Conservation (phyloP, 2,113 vertebrate genomes). For the Silurus glanis region DNA sequence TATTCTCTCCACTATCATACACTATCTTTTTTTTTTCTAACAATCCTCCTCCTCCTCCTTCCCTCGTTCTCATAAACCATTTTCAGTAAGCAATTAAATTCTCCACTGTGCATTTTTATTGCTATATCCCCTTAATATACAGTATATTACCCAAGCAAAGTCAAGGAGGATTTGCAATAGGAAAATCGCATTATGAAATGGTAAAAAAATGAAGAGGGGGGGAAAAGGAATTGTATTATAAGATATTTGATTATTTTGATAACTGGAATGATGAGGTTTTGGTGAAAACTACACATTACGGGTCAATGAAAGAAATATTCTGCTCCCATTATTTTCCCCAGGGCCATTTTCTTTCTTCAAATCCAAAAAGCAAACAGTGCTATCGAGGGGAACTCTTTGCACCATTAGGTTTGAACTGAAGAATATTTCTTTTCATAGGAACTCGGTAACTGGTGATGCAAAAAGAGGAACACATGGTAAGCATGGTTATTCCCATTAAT, state of each 20-base stretch:
- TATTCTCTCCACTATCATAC: background rate
- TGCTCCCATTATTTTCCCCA: constrained; percentile 42
- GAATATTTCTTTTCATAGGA: constrained; percentile 23
- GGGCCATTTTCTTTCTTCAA: background rate
- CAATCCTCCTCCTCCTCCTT: background rate
- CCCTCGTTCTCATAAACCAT: background rate
- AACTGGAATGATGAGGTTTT: background rate
- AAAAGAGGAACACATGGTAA: background rate
- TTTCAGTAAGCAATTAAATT: constrained; percentile 49
- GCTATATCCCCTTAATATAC: constrained; percentile 51
- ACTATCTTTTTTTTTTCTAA: background rate
- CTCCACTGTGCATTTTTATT: constrained; percentile 57
- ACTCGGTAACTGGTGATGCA: constrained; percentile 12
- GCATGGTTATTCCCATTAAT: background rate
- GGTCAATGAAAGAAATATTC: constrained; percentile 37
- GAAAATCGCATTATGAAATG: constrained; percentile 51
- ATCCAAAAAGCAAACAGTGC: no score
- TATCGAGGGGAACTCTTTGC: constrained; percentile 29
- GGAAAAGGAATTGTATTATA: constrained; percentile 48
- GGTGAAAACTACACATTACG: constrained; percentile 17
- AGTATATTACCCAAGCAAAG: constrained; percentile 46
- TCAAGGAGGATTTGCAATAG: constrained; percentile 56
- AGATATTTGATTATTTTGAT: constrained; percentile 29
- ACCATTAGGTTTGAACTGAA: constrained; percentile 23
- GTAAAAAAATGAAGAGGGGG: background rate